Evolutionary conservation across 53 echinoderm and acorn worm species (phyloP).

Genomic region (Astropecten irregularis): DNA sequence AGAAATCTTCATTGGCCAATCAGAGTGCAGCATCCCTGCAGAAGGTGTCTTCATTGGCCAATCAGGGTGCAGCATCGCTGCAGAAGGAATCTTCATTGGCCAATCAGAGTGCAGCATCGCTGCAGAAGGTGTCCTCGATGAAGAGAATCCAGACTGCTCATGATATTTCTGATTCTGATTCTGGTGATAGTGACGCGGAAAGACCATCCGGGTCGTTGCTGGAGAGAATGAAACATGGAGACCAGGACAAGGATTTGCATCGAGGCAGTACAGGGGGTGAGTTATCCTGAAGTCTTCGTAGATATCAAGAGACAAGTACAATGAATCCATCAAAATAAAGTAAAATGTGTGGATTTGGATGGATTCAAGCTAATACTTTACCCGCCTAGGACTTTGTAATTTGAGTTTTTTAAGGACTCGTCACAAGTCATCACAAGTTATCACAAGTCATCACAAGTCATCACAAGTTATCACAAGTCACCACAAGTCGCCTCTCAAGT

Average conservation of each 20-base stretch:
- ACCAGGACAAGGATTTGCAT: not conserved
- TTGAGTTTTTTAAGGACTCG: no score
- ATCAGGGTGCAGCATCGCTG: not conserved
- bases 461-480: no score
- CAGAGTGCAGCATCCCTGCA: not conserved
- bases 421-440: no score
- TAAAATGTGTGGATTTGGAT: no score
- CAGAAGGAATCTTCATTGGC: not conserved
- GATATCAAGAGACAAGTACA: no score
- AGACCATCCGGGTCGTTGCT: constrained; percentile 13
- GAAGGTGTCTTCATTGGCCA: not conserved
- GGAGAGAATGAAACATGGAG: not conserved
- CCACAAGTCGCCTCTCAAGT: not conserved
- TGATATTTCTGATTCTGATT: constrained; percentile 65
- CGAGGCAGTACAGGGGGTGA: not conserved
- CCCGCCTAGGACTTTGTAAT: no score
- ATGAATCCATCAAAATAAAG: no score
- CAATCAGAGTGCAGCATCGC: not conserved
- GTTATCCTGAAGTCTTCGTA: not conserved
- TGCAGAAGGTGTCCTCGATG: not conserved
- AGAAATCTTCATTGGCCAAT: constrained; percentile 19
- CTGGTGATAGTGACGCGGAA: constrained; percentile 14
- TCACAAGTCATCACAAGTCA: no score
- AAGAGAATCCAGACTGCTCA: not conserved
- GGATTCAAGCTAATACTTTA: no score